Base-by-base conservation (phyloP, 2,888 invertebrate genomes). In the Craniophora ligustri region DNA sequence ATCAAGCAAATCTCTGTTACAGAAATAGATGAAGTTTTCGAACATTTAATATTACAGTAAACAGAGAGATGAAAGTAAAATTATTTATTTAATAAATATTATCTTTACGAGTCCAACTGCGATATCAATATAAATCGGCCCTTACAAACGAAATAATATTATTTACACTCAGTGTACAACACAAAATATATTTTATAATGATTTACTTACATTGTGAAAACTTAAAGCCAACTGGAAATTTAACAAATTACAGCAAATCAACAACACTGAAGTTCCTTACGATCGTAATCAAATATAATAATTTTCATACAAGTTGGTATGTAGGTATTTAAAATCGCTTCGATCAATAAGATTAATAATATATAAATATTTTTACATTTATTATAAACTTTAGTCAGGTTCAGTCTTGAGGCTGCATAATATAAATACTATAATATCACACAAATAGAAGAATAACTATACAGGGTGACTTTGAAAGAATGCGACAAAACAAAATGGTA, bases 391-490 rank as follows among this genome's bases (percentile, higher is more conserved):
- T 69, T 71, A 79, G n/a, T n/a, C n/a, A 84, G 79, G 82, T 72
- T 87, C 87, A 87, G 87, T 87, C 87, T 87, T 87, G 67, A 76
- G 79, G 81, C 84, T 79, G 81, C 78, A 76, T 79, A 72, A 74
- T 51, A n/a, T 26, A 26, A 3, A 26, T 26, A 26, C 3, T 26
- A 26, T 26, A 26, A 51, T 62, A 70, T 71, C 50, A 78, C 49
- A 63, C 19, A 50, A 57, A 48, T 21, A 49, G 51, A 57, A 53
- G 50, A 67, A 72, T 66, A 72, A 53, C 58, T 41, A 62, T 44
- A 48, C 35, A 21, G n/a, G n/a, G n/a, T n/a, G n/a, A n/a, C n/a
- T n/a, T n/a, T n/a, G n/a, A n/a, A n/a, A n/a, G n/a, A n/a, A n/a
- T n/a, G n/a, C n/a, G n/a, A n/a, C n/a, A n/a, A n/a, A n/a, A n/a